phyloP scores from a whole-genome alignment of 2,797 vertebrate genomes.

The Neosilurus mollespiculum region DNA sequence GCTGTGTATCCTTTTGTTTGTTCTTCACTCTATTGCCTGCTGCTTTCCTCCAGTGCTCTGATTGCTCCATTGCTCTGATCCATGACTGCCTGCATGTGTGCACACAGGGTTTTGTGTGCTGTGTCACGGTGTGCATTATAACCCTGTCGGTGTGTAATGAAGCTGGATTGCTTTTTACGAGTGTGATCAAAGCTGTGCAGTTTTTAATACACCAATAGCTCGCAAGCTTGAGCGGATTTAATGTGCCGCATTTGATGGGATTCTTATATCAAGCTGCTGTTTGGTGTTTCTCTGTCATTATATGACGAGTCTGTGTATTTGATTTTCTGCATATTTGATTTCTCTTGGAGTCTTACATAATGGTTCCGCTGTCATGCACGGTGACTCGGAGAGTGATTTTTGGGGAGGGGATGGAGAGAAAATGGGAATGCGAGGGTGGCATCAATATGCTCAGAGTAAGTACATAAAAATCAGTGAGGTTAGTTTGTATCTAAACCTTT shows the following conservation, averaged over 20 bases:
- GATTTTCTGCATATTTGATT: constrained; percentile 42
- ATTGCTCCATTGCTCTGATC: constrained; percentile 55
- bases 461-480: constrained; percentile 20
- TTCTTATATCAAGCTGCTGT: constrained; percentile 7
- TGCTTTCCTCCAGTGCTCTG: constrained; percentile 49
- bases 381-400: constrained; percentile 13
- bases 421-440: constrained; percentile 34
- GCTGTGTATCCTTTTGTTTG: constrained; percentile 51
- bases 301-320: constrained; percentile 16
- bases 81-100: constrained; percentile 37
- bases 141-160: constrained; percentile 43
- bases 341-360: constrained; percentile 39
- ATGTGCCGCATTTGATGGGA: constrained; percentile 22
- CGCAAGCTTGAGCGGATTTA: constrained; percentile 39
- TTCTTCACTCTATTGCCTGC: constrained; percentile 41
- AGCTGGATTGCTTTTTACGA: constrained; percentile 40
- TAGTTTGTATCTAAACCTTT: neutral
- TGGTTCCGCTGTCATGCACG: constrained; percentile 34
- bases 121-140: constrained; percentile 25
- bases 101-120: constrained; percentile 10
- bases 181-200: constrained; percentile 23
- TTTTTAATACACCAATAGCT: constrained; percentile 16
- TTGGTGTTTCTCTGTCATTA: neutral
- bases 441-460: constrained; percentile 39
- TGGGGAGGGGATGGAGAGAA: constrained; percentile 48